Base-by-base conservation (phyloP, 2,113 vertebrate species). In the Cavia aperea region DNA sequence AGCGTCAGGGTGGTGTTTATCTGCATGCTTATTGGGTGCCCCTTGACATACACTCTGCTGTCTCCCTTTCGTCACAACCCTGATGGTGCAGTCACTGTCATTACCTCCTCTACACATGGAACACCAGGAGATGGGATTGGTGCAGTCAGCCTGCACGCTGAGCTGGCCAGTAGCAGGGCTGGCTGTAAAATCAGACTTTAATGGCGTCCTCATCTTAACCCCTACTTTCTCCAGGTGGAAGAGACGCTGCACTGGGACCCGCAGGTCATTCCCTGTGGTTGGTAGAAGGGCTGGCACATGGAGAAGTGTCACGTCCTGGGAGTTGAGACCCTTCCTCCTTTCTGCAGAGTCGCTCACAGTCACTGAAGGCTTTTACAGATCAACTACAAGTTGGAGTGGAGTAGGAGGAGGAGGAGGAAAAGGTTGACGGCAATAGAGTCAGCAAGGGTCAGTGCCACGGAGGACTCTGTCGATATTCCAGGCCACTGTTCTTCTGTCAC, bases 201-300 rank as follows among this genome's bases (percentile, higher is more conserved):
- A 0, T 23, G 46, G 21, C 9, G 26, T 14, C 51, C 54, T 85
- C 4, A 10, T 16, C 18, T 1, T 63, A 12, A 18, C 14, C 2
- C 26, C 54, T 2, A 62, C 58, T 31, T 63, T 54, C 46, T 33
- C 51, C 8, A 3, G 9, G 51, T 36, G 24, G 1, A 43, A 54
- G 49, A 65, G 29, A 3, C 13, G 26, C 62, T 36, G 10, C 2
- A 10, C 11, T 46, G 58, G 82, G 29, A 39, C 0, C 51, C 0
- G 0, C 0, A 0, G 24, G 31, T 9, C 4, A 16, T 10, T 92
- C 51, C 4, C 43, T 18, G 2, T 7, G 62, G 5, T 18, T 24
- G 31, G 18, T 4, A 13, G 24, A 46, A 31, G 24, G 18, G 24
- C 5, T 1, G 5, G 39, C 16, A 24, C 4, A 7, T 5, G 18